phyloP scores from a whole-genome alignment of 2,888 invertebrate genomes.

The Stenurella melanura region DNA sequence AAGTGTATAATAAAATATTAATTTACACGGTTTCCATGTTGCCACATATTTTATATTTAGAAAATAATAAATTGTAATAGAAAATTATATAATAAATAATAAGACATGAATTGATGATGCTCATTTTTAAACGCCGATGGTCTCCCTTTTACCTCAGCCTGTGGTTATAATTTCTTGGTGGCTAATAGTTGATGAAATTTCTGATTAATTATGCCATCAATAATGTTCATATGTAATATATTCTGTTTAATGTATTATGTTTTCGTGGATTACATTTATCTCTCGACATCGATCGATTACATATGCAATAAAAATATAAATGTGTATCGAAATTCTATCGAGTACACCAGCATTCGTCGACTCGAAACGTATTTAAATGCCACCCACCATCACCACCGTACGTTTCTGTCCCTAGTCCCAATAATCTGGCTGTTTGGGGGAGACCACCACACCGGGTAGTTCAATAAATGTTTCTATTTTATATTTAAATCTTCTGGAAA shows the following conservation, averaged over 20 bases:
- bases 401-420: too few species aligned
- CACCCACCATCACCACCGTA: too few species aligned
- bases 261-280: too few species aligned
- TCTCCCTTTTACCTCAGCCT: not conserved
- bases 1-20: conserved; percentile 37
- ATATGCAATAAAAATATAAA: too few species aligned
- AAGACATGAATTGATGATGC: conserved; percentile 8
- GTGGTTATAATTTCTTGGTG: not conserved
- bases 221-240: not conserved
- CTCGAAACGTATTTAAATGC: too few species aligned
- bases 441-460: too few species aligned
- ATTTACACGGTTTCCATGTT: conserved; percentile 24
- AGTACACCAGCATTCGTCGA: too few species aligned
- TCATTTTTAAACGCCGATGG: not conserved
- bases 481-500: too few species aligned
- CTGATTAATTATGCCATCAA: not conserved
- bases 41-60: conserved; percentile 20
- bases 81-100: conserved; percentile 21
- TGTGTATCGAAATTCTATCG: too few species aligned
- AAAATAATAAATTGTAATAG: conserved; percentile 8
- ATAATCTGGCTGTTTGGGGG: too few species aligned
- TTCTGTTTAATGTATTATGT: not conserved
- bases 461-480: too few species aligned
- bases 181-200: not conserved
- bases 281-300: too few species aligned